phyloP scores from a whole-genome alignment of 1,140 invertebrate genomes.

The Calephelis virginiensis region DNA sequence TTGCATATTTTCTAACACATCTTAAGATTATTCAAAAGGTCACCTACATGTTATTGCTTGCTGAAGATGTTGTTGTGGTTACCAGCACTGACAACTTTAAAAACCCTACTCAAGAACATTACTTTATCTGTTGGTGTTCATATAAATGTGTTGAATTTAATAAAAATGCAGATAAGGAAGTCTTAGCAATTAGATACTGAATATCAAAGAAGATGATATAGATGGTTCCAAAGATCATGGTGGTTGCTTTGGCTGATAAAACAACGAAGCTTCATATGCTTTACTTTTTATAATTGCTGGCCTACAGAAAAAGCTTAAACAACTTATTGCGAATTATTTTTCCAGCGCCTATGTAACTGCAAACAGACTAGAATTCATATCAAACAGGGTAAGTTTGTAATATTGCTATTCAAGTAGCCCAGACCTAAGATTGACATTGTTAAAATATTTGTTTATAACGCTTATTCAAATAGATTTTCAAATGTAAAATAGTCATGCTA shows the following conservation, averaged over 20 bases:
- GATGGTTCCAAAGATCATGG: conserved; percentile 30
- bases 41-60: not conserved
- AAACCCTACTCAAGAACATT: not conserved
- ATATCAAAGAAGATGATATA: conserved; percentile 22
- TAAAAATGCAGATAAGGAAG: not conserved
- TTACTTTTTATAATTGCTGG: conserved; percentile 5
- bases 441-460: too few relatives aligned
- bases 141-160: not conserved
- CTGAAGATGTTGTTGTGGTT: conserved; percentile 1
- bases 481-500: too few relatives aligned
- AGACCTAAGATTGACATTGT: not conserved
- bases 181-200: not conserved
- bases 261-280: not conserved
- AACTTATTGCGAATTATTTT: conserved; percentile 21
- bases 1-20: too few relatives aligned
- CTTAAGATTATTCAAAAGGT: conserved; percentile 13
- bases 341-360: conserved; percentile 19
- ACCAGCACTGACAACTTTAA: not conserved
- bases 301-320: conserved; percentile 22
- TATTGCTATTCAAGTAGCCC: not conserved
- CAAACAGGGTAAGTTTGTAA: conserved; percentile 22
- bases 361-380: conserved; percentile 24
- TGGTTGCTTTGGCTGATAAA: conserved; percentile 21
- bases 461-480: too few relatives aligned
- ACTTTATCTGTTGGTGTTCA: not conserved